Conservation (phyloP, 1,140 invertebrate species). For the Acromyrmex heyeri region DNA sequence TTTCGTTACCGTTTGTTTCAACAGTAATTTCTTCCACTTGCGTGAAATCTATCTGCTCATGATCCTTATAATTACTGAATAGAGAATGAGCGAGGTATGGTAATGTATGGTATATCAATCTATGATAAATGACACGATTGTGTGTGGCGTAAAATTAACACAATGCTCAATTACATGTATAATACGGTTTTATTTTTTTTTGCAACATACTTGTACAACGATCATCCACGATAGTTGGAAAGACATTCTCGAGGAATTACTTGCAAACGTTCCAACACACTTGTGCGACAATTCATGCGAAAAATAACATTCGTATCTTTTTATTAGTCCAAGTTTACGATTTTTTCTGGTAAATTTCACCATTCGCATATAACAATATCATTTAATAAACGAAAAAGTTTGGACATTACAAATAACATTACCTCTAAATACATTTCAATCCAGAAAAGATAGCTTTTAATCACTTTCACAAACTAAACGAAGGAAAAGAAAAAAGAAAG, state of each 20-base stretch:
- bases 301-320: background rate
- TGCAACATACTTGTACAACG: conserved; percentile 68
- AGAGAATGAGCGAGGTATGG: background rate
- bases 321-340: background rate
- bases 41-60: background rate
- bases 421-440: background rate
- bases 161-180: conserved; percentile 58
- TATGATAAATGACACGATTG: background rate
- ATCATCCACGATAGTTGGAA: conserved; percentile 47
- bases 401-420: background rate
- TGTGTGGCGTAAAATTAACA: background rate
- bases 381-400: background rate
- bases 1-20: conserved; percentile 59
- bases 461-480: background rate
- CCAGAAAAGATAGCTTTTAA: background rate
- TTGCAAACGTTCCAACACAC: background rate
- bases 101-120: background rate
- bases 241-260: conserved; percentile 40
- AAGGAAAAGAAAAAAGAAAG: background rate
- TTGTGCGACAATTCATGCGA: background rate
- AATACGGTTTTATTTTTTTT: conserved; percentile 75
- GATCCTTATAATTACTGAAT: background rate
- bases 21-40: background rate
- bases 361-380: background rate
- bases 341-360: background rate